Evolutionary conservation across 2,797 vertebrate genomes (phyloP).

Genomic region (Mormyrops attenuatus): DNA sequence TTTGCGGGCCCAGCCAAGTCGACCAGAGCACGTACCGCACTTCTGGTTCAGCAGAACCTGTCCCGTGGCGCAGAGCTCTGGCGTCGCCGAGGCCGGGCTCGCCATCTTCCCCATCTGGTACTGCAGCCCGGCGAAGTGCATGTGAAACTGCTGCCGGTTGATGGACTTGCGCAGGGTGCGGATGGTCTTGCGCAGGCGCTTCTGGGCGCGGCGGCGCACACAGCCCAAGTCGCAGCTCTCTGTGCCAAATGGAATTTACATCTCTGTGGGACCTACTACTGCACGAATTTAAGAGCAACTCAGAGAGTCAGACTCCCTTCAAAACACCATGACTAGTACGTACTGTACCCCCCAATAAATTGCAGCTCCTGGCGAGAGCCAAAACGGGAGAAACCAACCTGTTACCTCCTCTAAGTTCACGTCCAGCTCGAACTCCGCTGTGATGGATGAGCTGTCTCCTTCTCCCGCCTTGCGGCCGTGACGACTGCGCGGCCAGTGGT

Average conservation of each 20-base stretch:
- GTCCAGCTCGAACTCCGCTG: slow-evolving; percentile 89
- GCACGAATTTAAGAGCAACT: background rate
- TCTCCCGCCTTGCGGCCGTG: slow-evolving; percentile 67
- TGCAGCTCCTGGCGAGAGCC: slow-evolving; percentile 9
- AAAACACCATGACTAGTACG: background rate
- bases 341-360: background rate
- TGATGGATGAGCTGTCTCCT: slow-evolving; percentile 78
- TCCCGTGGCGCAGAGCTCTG: slow-evolving; percentile 71
- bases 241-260: background rate
- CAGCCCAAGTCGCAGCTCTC: slow-evolving; percentile 86
- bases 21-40: slow-evolving; percentile 74
- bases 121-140: slow-evolving; percentile 76
- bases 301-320: background rate
- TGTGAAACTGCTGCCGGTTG: slow-evolving; percentile 83
- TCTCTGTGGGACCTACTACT: background rate
- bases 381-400: slow-evolving; percentile 82
- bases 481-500: slow-evolving; percentile 62
- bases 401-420: slow-evolving; percentile 94
- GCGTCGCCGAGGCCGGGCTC: slow-evolving; percentile 50
- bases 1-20: background rate
- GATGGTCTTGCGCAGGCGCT: slow-evolving; percentile 85
- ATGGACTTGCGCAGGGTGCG: slow-evolving; percentile 87
- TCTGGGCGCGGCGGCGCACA: slow-evolving; percentile 77
- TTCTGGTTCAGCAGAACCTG: slow-evolving; percentile 72
- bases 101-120: slow-evolving; percentile 72